Evolutionary conservation across 92 coral and sea anemone genomes (phyloP), one percentile per base, ranked within the genome.

Genomic region (Epizoanthus rinbou): DNA sequence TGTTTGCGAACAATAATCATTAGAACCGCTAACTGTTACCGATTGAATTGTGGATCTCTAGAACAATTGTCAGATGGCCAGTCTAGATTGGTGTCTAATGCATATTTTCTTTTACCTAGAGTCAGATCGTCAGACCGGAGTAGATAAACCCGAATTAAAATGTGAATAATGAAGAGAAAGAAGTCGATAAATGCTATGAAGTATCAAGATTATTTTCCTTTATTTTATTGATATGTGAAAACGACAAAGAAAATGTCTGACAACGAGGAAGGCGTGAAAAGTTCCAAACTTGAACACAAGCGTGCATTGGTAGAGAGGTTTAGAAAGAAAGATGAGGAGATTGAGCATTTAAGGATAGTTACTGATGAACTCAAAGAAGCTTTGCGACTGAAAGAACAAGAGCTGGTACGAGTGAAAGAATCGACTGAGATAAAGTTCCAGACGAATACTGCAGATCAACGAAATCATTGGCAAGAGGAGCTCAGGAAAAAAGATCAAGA

Each of bases 401-500:
- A 60, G 37, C 24, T 78, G 1, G 71, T 78, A 24, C 82, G 82
- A 37, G 15, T 78, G 35, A 53, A 62, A 59, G 47, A 69, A 8
- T n/a, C 72, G 6, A 78, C 72, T 13, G 57, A 78, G 66, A 72
- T 39, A 11, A 35, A 39, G 6, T 56, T 76, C 18, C 69, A 58
- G 31, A 35, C 2, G 17, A 57, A 63, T 33, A 58, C 71, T 53
- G 31, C 58, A 18, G 82, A 60, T 25, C 82, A 37, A 50, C 86
- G 80, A 50, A 74, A 39, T 43, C 59, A 80, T 80, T 92, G 93
- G 91, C 89, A 88, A 69, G 89, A 88, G 16, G 86, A 74, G 69
- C 87, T 83, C 3, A 86, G 76, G 75, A 70, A 63, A 11, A 84
- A 91, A 84, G 85, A 57, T 23, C 37, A 82, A 64, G 89, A 91